Conservation (phyloP, 2,888 invertebrate species). For the Phlogophora meticulosa region DNA sequence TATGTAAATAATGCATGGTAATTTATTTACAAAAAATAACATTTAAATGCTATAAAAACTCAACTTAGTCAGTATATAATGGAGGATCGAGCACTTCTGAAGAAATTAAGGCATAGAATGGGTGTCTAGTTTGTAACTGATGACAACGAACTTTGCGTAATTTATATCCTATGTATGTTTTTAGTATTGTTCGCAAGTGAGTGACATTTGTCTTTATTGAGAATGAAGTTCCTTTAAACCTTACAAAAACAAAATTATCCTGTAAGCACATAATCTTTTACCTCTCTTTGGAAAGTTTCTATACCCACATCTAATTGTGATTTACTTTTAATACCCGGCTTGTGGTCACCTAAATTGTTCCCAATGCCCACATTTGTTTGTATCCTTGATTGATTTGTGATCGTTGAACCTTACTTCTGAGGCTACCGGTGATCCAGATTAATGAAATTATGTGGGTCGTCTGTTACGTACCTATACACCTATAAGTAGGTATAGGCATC, state of each 20-base stretch:
- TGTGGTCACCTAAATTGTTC: slow-evolving; percentile 35
- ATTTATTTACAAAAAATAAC: too few species aligned
- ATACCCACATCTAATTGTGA: slow-evolving; percentile 43
- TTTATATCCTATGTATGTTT: too few species aligned
- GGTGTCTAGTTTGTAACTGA: too few species aligned
- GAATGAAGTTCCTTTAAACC: too few species aligned
- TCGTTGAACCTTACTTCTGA: slow-evolving; percentile 42
- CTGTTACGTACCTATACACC: background rate
- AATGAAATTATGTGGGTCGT: slow-evolving; percentile 63
- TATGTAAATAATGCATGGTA: too few species aligned
- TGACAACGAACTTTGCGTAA: too few species aligned
- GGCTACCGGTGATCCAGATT: slow-evolving; percentile 52
- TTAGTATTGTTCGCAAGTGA: too few species aligned
- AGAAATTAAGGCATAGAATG: too few species aligned
- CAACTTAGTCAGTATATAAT: too few species aligned
- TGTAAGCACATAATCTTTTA: background rate
- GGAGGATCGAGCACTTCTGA: too few species aligned
- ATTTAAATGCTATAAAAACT: too few species aligned
- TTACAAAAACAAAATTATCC: slow-evolving; percentile 1
- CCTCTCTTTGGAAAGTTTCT: slow-evolving; percentile 23
- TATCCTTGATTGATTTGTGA: slow-evolving; percentile 54
- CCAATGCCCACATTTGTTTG: slow-evolving; percentile 42
- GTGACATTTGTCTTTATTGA: too few species aligned
- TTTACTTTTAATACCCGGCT: slow-evolving; percentile 41
- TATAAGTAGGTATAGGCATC: background rate